phyloP scores from a whole-genome alignment of 2,113 vertebrate genomes.

The Oncorhynchus keta region DNA sequence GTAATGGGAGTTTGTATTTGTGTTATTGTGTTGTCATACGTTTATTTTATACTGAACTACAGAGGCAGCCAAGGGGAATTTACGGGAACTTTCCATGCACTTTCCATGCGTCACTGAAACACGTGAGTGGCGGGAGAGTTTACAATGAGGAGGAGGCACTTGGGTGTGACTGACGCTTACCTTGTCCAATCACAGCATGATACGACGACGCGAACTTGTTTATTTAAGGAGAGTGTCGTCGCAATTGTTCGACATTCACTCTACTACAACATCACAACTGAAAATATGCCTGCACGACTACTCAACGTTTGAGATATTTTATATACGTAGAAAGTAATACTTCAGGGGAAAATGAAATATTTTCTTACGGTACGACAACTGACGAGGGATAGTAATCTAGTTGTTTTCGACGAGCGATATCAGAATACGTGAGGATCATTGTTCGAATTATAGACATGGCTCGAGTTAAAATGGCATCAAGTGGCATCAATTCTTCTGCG shows the following conservation, averaged over 20 bases:
- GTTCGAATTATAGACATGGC: background rate
- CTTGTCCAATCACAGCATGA: constrained; percentile 16
- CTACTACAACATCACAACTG: background rate
- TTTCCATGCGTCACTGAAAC: constrained; percentile 52
- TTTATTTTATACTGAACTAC: background rate
- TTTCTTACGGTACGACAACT: constrained; percentile 19
- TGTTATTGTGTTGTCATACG: constrained; percentile 2
- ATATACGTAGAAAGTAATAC: constrained; percentile 26
- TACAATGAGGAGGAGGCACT: background rate
- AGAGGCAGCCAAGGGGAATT: constrained; percentile 21
- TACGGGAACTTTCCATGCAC: constrained; percentile 53
- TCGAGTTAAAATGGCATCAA: constrained; percentile 51
- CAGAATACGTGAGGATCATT: constrained; percentile 69
- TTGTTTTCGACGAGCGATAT: constrained; percentile 61
- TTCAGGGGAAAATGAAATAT: constrained; percentile 60
- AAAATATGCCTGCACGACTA: constrained; percentile 53
- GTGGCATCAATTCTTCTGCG: constrained; percentile 12
- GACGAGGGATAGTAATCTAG: constrained; percentile 43
- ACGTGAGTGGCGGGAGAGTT: background rate
- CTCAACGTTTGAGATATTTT: constrained; percentile 14
- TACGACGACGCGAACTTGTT: background rate
- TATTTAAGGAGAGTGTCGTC: constrained; percentile 12
- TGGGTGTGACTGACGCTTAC: background rate
- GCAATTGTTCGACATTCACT: constrained; percentile 13
- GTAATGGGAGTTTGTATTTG: too few species aligned